These are phyloP conservation scores for Ceyx cyanopectus DNA, from an alignment of 2,113 vertebrate genomes.

Conservation along the genomic window DNA sequence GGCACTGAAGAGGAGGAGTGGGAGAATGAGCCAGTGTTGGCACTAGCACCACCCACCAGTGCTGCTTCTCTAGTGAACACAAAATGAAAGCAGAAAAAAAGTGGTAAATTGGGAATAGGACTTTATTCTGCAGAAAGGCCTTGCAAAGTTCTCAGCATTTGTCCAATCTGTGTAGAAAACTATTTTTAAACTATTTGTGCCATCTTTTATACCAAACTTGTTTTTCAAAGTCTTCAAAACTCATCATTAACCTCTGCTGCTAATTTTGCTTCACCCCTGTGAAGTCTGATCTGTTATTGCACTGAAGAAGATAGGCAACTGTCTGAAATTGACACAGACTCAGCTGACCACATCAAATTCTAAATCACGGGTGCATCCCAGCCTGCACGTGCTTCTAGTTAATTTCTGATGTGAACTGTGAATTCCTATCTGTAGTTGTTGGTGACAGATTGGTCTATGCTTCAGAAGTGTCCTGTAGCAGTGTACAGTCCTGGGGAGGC, in stretches of 20 bases:
- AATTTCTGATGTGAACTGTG: neutral
- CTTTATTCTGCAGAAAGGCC: neutral
- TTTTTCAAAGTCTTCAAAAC: neutral
- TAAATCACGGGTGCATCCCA: neutral
- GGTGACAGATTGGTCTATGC: neutral
- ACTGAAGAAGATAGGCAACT: neutral
- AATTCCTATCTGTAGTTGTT: neutral
- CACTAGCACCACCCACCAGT: neutral
- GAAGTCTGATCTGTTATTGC: neutral
- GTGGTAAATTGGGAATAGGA: neutral
- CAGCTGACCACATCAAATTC: neutral
- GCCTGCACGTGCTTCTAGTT: neutral
- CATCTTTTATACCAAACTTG: neutral
- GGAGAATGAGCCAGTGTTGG: neutral
- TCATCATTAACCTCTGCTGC: neutral
- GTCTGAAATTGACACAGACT: neutral
- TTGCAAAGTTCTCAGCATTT: neutral
- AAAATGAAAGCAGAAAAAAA: neutral
- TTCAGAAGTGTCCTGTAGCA: neutral
- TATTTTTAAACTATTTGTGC: slow-evolving; percentile 2
- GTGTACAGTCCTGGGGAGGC: neutral
- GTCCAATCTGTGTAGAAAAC: neutral
- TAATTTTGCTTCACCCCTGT: neutral
- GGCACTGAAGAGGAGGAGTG: neutral
- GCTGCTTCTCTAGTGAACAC: neutral